Evolutionary conservation across 1,140 invertebrate genomes (phyloP).

Genomic region (Drosophila lacertosa): DNA sequence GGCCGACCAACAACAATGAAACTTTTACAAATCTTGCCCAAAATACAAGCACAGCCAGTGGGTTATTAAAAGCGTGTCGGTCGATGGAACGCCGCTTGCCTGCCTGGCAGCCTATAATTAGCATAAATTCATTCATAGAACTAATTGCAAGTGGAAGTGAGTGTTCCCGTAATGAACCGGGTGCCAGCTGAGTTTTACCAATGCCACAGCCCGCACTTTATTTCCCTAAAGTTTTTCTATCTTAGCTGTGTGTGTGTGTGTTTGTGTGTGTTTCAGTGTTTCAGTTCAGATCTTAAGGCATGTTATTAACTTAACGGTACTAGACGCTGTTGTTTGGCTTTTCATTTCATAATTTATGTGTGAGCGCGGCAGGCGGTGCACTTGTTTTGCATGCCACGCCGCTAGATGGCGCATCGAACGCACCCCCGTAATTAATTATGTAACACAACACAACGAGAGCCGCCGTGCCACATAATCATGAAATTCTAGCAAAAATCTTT

Average conservation of each 20-base stretch:
- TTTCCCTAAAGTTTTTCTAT: constrained; percentile 26
- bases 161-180: constrained; percentile 65
- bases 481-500: constrained; percentile 55
- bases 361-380: constrained; percentile 64
- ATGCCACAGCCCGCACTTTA: constrained; percentile 36
- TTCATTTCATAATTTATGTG: constrained; percentile 77
- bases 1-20: constrained; percentile 34
- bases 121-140: constrained; percentile 80
- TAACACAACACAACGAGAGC: constrained; percentile 54
- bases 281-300: constrained; percentile 60
- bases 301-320: constrained; percentile 79
- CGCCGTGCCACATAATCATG: constrained; percentile 22
- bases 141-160: constrained; percentile 79
- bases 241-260: constrained; percentile 41
- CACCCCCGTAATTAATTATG: constrained; percentile 69
- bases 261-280: constrained; percentile 57
- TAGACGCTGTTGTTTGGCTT: constrained; percentile 63
- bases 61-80: constrained; percentile 78
- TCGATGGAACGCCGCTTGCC: constrained; percentile 25
- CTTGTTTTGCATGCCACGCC: constrained; percentile 67
- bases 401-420: constrained; percentile 47
- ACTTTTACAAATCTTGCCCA: constrained; percentile 31
- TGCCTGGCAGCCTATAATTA: constrained; percentile 62
- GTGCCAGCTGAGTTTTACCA: constrained; percentile 41
- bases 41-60: constrained; percentile 40